Percentiles rank a stretch among this genome's conserved stretches.
Evolutionary conservation across 2,888 invertebrate species (phyloP).

Genomic region (Aleiodes alternator): DNA sequence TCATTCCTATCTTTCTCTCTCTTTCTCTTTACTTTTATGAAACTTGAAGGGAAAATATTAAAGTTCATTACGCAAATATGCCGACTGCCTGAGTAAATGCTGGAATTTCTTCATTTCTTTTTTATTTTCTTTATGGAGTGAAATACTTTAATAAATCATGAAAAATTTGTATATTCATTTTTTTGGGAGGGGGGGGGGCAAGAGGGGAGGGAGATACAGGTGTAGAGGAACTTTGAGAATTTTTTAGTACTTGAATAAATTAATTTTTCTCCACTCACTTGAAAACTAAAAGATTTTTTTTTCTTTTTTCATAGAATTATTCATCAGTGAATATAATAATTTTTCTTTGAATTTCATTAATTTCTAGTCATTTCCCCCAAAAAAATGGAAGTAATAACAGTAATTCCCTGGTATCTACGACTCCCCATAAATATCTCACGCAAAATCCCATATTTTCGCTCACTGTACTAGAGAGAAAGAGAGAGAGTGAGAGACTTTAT

Average conservation of each 20-base stretch:
- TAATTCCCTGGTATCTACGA: slow-evolving; percentile 48
- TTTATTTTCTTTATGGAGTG: slow-evolving; percentile 13
- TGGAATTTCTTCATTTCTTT: background rate
- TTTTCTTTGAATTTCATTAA: slow-evolving; percentile 5
- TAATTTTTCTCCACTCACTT: background rate
- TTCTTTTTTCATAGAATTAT: no score
- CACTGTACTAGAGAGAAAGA: background rate
- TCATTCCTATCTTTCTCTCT: background rate
- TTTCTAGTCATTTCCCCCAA: background rate
- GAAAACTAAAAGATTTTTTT: background rate
- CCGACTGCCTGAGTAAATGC: slow-evolving; percentile 27
- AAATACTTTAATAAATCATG: background rate
- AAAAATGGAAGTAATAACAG: slow-evolving; percentile 9
- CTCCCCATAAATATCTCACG: no score
- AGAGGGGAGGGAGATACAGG: background rate
- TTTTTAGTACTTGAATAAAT: background rate
- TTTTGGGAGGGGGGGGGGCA: background rate
- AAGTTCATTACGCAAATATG: slow-evolving; percentile 40
- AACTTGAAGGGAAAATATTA: slow-evolving; percentile 40
- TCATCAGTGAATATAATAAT: no score
- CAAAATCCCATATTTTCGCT: background rate
- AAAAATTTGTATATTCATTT: background rate
- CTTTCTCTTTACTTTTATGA: background rate
- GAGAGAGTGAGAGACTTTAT: slow-evolving; percentile 4
- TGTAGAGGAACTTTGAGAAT: background rate